Base-by-base conservation (phyloP, 1,140 invertebrate species). In the Caerostris extrusa region DNA sequence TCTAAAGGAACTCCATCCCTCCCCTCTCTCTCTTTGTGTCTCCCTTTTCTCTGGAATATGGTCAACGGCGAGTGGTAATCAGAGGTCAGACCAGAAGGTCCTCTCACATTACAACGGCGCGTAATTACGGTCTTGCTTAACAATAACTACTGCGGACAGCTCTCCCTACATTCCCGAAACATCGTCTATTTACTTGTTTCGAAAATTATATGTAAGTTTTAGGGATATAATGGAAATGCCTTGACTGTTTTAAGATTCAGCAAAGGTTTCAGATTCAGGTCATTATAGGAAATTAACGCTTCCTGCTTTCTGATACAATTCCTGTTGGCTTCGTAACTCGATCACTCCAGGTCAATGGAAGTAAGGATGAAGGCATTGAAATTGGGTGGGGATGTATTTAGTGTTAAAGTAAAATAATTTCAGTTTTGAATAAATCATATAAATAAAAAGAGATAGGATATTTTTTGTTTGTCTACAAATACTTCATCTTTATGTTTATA, bases 61-160 rank as follows among this genome's bases (percentile, higher is more conserved):
- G 87, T 89, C 87, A 89, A n/a, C 64, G 17, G 87, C 61, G 87
- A 64, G 57, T 61, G 86, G 86, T 88, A 88, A 88, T 88, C 34
- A 88, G 86, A 82, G 90, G 34, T 77, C 69, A 60, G 69, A 14
- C 55, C 90, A 77, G 58, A 77, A 81, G 90, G 90, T 61, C 71
- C 64, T 91, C 90, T 91, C 90, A 10, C 34, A 58, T 91, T 91
- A 34, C 90, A 34, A n/a, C 69, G 55, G 55, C 7, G 56, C 69
- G 69, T 91, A 91, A 91, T 91, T 91, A 91, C 60, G 69, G 69
- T 91, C 90, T 91, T 82, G 90, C 90, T 82, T 82, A 81, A 91
- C 90, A 81, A 91, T 91, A 91, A 91, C 90, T 64, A 61, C 69
- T 71, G 69, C 58, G 71, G 90, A 91, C 77, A 89, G 87, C 61